Percentiles rank a stretch among this genome's conserved stretches.
These are phyloP conservation scores for Edolisoma coerulescens DNA, from an alignment of 2,113 vertebrate genomes.

Conservation along the genomic window DNA sequence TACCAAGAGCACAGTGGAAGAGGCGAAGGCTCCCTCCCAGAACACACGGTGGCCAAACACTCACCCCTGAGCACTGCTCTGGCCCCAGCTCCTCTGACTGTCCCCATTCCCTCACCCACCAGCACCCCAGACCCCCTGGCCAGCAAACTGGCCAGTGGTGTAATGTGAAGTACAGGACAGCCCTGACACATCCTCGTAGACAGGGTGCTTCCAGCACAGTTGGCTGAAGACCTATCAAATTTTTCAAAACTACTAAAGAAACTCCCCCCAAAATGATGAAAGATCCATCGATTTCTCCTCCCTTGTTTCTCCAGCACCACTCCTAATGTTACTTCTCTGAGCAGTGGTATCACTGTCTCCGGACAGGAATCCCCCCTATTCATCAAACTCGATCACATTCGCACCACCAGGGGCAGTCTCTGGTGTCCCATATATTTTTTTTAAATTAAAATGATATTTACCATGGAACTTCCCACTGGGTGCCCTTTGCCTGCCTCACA, in stretches of 20 bases:
- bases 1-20: background rate
- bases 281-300: background rate
- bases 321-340: background rate
- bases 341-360: background rate
- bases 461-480: rapidly evolving
- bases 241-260: background rate
- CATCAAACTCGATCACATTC: background rate
- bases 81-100: background rate
- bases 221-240: background rate
- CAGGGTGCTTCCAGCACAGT: background rate
- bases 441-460: background rate
- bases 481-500: background rate
- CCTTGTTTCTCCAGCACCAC: background rate
- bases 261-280: background rate
- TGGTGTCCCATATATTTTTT: background rate
- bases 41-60: rapidly evolving
- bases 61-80: background rate
- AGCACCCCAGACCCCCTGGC: rapidly evolving
- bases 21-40: background rate
- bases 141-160: background rate
- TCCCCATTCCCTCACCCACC: background rate
- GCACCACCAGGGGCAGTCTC: background rate
- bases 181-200: rapidly evolving
- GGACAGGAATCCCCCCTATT: background rate
- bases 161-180: rapidly evolving